A percentile compares a stretch with the other conserved stretches of the same genome.
Conservation (phyloP, 2,797 vertebrate genomes). For the Sparus aurata region DNA sequence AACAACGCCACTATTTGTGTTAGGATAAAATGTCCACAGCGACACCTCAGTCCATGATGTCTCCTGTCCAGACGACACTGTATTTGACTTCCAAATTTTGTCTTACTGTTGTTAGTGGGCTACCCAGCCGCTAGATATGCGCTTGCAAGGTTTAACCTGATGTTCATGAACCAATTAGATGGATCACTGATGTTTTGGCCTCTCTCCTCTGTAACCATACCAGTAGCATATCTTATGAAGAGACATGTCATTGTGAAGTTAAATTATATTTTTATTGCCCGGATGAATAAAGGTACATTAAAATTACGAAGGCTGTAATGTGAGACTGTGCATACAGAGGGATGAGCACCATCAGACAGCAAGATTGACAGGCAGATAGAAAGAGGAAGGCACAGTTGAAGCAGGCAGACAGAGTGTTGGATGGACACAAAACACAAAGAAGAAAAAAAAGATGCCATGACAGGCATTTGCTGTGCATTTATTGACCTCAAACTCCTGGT, state of each 20-base stretch:
- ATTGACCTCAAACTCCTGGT: conserved; percentile 76
- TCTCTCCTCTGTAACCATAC: neutral
- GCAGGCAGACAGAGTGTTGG: neutral
- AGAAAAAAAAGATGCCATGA: neutral
- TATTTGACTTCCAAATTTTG: too few relatives aligned
- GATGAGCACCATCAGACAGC: neutral
- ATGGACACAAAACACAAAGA: neutral
- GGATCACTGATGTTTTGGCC: neutral
- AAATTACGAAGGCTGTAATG: neutral
- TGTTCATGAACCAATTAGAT: neutral
- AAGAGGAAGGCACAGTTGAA: neutral
- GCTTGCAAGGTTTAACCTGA: too few relatives aligned
- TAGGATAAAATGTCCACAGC: too few relatives aligned
- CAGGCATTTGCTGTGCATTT: neutral
- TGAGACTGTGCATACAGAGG: neutral
- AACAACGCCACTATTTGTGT: too few relatives aligned
- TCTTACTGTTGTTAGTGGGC: too few relatives aligned
- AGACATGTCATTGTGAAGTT: neutral
- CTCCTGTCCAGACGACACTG: too few relatives aligned
- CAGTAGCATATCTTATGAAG: neutral
- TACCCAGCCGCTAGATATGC: too few relatives aligned
- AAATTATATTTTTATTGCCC: neutral
- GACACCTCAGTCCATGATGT: too few relatives aligned
- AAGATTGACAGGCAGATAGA: neutral
- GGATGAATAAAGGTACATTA: neutral